Evolutionary conservation across 2,888 invertebrate genomes (phyloP).

Genomic region (Prenolepis imparis): DNA sequence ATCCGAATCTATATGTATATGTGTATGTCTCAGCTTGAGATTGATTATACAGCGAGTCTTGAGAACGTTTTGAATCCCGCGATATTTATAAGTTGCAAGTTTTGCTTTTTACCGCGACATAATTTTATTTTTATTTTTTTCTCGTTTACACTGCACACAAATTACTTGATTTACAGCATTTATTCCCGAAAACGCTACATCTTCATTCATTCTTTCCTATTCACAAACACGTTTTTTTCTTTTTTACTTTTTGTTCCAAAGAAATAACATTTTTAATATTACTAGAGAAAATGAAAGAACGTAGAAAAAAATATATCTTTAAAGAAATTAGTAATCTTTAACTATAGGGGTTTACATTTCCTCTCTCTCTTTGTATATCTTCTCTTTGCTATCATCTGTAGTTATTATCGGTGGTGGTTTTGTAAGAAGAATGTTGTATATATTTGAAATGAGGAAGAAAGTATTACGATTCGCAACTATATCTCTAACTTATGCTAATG

Average conservation of each 20-base stretch:
- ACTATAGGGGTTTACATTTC: constrained; percentile 41
- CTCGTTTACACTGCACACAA: constrained; percentile 58
- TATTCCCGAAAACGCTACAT: constrained; percentile 63
- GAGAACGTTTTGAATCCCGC: constrained; percentile 9
- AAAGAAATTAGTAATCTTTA: constrained; percentile 19
- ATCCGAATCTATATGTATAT: constrained; percentile 32
- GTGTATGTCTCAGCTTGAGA: constrained; percentile 44
- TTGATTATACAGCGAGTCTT: constrained; percentile 36
- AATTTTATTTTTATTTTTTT: constrained; percentile 37
- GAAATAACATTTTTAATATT: constrained; percentile 1
- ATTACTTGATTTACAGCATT: constrained; percentile 18
- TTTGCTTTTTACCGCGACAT: constrained; percentile 49
- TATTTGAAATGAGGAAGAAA: constrained; percentile 34
- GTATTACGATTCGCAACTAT: constrained; percentile 29
- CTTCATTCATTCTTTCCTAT: constrained; percentile 58
- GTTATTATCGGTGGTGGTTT: constrained; percentile 71
- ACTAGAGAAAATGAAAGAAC: constrained; percentile 47
- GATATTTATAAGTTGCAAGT: constrained; percentile 38
- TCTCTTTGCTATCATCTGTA: constrained; percentile 65
- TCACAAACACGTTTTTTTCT: constrained; percentile 2
- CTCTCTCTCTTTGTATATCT: constrained; percentile 29
- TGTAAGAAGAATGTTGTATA: constrained; percentile 31
- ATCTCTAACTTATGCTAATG: constrained; percentile 59
- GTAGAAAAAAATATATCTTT: constrained; percentile 29
- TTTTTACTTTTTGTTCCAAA: constrained; percentile 32